Conservation (phyloP, 2,888 invertebrate genomes). For the Tenthredo livida region DNA sequence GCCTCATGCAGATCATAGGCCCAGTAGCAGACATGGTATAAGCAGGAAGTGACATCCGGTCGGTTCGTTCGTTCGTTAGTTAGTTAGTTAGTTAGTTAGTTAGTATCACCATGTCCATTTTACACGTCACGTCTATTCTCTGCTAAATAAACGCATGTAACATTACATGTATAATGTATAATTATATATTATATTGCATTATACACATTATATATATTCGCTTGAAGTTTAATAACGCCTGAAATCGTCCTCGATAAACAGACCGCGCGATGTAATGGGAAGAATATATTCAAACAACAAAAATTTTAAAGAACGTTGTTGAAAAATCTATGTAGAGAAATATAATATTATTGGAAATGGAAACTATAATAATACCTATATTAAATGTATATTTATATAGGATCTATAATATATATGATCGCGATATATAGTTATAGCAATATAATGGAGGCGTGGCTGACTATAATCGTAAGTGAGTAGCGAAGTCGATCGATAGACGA, state of each 20-base stretch:
- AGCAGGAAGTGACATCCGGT: constrained; percentile 52
- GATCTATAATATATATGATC: background rate
- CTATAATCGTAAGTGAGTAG: background rate
- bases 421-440: background rate
- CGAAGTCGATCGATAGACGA: background rate
- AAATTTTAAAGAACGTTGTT: too few relatives aligned
- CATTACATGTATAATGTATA: too few relatives aligned
- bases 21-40: constrained; percentile 19
- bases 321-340: background rate
- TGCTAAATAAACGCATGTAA: background rate
- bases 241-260: too few relatives aligned
- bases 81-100: background rate
- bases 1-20: constrained; percentile 17
- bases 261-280: background rate
- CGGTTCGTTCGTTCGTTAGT: background rate
- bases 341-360: background rate
- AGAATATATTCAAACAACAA: background rate
- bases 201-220: background rate
- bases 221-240: background rate
- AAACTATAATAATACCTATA: too few relatives aligned
- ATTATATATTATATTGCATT: too few relatives aligned
- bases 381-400: too few relatives aligned
- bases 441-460: background rate
- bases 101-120: constrained; percentile 34
- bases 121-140: constrained; percentile 29